Evolutionary conservation across 2,888 invertebrate genomes (phyloP), one percentile per base, ranked within the genome.

Genomic region (Chelonus formosanus): DNA sequence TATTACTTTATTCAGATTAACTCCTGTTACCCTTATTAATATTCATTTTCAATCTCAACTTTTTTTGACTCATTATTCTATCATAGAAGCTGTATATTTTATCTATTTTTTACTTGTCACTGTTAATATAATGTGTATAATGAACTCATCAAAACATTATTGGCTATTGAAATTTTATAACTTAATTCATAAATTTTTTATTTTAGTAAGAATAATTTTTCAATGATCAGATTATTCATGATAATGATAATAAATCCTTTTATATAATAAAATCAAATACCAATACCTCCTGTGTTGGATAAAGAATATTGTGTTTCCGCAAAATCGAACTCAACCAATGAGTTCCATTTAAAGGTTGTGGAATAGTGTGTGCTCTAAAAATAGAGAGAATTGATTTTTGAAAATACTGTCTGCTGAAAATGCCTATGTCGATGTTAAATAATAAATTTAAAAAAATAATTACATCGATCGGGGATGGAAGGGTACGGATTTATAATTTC

Each of bases 261-360:
- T 44, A 35, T 4, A 32, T 20, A 53, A 45, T 3, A 50, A 57
- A n/a, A 8, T 34, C 3, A 20, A 4, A 0, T 73, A 81, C 82
- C 74, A 77, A 74, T 7, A 70, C 71, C 55, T 75, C 74, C 6
- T 75, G 71, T 48, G 74, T 73, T 0, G 76, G 71, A 45, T 83
- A 82, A 35, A 80, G 69, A 62, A 75, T 67, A 63, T 82, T 83
- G 3, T 73, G 74, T 36, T 75, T 75, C 6, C 71, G 76, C 40
- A 79, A 66, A 34, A 78, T 60, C 3, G 72, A 43, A 60, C 74
- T 62, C 6, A 63, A 62, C 78, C 77, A 77, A 5, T 67, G 66
- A 32, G 68, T 64, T 67, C 71, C 70, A 3, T 67, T 68, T 5
- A 70, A 58, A 48, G 74, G 45, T 48, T 61, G 40, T 20, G 63